Percentiles rank a stretch among this genome's conserved stretches.
phyloP scores from a whole-genome alignment of 2,797 vertebrate genomes.

The Ptychadena robeensis region DNA sequence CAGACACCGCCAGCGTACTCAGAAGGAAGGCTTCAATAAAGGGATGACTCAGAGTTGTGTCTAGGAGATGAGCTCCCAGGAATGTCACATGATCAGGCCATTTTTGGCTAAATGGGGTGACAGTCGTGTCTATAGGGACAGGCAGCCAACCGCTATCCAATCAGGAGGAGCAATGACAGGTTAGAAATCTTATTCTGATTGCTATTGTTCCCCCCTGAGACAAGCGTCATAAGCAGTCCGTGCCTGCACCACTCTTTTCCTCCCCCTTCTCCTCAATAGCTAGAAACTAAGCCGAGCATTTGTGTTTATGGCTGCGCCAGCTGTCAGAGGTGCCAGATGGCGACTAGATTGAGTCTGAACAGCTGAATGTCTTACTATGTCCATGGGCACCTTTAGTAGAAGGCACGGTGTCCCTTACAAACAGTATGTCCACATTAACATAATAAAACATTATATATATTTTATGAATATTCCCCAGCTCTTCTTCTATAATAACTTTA shows the following conservation, averaged over 20 bases:
- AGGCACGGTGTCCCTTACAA: background rate
- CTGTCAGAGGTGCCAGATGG: background rate
- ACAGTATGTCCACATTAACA: background rate
- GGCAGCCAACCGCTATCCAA: background rate
- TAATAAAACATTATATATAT: background rate
- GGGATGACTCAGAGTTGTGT: background rate
- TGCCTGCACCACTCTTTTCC: background rate
- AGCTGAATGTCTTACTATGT: background rate
- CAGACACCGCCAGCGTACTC: background rate
- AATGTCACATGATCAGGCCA: background rate
- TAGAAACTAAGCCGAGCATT: background rate
- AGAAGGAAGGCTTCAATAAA: background rate
- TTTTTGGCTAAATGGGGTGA: background rate
- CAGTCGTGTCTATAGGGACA: no score
- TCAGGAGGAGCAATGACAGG: background rate
- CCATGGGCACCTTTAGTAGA: constrained; percentile 1
- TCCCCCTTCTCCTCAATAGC: background rate
- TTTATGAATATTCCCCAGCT: no score
- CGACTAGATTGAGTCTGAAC: background rate
- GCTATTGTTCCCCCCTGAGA: background rate
- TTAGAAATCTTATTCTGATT: background rate
- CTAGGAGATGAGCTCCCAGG: background rate
- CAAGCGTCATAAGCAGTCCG: no score
- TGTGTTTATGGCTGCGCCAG: background rate
- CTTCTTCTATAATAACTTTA: no score